phyloP scores from a whole-genome alignment of 2,888 invertebrate species.

The Platycheirus rosarum region DNA sequence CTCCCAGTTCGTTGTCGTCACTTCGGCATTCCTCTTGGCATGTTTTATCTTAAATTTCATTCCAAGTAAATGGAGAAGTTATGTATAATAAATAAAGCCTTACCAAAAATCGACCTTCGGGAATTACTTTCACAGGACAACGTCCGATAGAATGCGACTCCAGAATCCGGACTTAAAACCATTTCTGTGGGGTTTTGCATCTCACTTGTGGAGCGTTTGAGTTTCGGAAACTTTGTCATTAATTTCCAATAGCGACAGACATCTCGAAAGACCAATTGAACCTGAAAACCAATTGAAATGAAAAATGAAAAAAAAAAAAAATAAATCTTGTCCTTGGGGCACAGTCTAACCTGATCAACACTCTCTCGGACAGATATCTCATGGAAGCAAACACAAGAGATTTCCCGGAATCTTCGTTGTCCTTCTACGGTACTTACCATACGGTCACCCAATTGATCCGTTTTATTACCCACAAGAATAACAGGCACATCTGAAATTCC shows the following conservation, averaged over 20 bases:
- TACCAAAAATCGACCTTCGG: conserved; percentile 80
- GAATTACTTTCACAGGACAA: conserved; percentile 77
- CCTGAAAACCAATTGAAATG: conserved; percentile 84
- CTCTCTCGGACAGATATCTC: conserved; percentile 93
- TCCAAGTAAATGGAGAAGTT: not conserved
- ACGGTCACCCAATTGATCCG: conserved; percentile 89
- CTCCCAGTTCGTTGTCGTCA: conserved; percentile 86
- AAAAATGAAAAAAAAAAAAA: too few relatives aligned
- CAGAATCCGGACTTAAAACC: conserved; percentile 84
- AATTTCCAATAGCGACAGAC: conserved; percentile 89
- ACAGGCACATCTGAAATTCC: conserved; percentile 88
- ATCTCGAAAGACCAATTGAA: conserved; percentile 90
- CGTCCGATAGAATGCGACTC: conserved; percentile 82
- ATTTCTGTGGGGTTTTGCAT: conserved; percentile 83
- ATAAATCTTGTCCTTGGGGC: conserved; percentile 10
- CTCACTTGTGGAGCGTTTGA: conserved; percentile 85
- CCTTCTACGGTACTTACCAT: conserved; percentile 92
- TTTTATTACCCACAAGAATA: conserved; percentile 92
- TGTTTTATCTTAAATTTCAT: conserved; percentile 83
- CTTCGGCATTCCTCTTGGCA: conserved; percentile 85
- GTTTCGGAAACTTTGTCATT: conserved; percentile 87
- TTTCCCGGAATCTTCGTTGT: conserved; percentile 88
- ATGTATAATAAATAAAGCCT: conserved; percentile 12
- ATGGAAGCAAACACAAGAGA: conserved; percentile 92
- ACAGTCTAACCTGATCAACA: conserved; percentile 87